phyloP scores from a whole-genome alignment of 2,888 invertebrate genomes.

The Drosophila colorata region DNA sequence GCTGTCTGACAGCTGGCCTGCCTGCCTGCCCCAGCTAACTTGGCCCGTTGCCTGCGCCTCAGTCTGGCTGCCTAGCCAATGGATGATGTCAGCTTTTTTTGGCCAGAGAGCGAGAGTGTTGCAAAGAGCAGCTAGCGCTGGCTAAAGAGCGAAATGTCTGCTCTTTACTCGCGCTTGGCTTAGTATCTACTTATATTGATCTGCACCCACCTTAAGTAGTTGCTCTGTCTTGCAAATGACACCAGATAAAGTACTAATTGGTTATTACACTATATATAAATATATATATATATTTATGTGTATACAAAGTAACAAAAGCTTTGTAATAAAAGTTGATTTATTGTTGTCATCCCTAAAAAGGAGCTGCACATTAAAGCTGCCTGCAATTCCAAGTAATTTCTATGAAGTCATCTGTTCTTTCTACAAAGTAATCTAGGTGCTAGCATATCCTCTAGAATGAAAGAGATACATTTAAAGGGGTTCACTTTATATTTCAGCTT shows the following conservation, averaged over 20 bases:
- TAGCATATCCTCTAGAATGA: slow-evolving; percentile 17
- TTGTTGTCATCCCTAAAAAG: slow-evolving; percentile 62
- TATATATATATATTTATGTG: slow-evolving; percentile 8
- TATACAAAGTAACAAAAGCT: slow-evolving; percentile 33
- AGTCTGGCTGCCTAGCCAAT: slow-evolving; percentile 39
- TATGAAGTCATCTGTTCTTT: slow-evolving; percentile 52
- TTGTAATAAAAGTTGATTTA: slow-evolving; percentile 69
- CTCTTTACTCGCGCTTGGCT: slow-evolving; percentile 12
- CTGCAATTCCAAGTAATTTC: slow-evolving; percentile 15
- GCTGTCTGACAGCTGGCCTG: slow-evolving; percentile 65
- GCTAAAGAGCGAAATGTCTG: slow-evolving; percentile 13
- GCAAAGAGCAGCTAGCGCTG: slow-evolving; percentile 22
- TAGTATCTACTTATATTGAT: slow-evolving; percentile 35
- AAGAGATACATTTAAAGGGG: not conserved
- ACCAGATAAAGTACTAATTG: slow-evolving; percentile 54
- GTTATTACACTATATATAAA: slow-evolving; percentile 36
- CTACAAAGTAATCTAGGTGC: slow-evolving; percentile 4
- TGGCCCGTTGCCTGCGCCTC: slow-evolving; percentile 45
- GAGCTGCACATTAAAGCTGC: slow-evolving; percentile 44
- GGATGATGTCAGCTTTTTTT: slow-evolving; percentile 78
- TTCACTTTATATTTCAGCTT: not conserved
- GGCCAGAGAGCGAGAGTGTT: slow-evolving; percentile 10
- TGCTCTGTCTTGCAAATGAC: slow-evolving; percentile 36
- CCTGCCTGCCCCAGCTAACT: slow-evolving; percentile 35
- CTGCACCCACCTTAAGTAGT: slow-evolving; percentile 50